Conservation (phyloP, 2,113 vertebrate species). For the Cephalopholis sonnerati region DNA sequence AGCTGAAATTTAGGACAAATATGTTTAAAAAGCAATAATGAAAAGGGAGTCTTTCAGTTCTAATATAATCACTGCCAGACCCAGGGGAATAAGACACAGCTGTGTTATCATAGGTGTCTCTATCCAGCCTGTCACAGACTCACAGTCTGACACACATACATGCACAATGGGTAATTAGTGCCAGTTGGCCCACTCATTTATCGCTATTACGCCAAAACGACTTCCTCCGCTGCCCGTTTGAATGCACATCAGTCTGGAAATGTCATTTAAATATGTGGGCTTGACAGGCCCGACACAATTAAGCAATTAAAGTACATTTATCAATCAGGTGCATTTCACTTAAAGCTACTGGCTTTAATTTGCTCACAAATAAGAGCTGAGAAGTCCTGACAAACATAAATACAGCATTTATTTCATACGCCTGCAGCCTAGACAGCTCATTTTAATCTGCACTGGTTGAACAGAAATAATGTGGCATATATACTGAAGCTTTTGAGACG, state of each 20-base stretch:
- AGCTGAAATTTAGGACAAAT: constrained; percentile 14
- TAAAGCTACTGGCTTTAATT: constrained; percentile 36
- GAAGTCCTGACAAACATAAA: constrained; percentile 22
- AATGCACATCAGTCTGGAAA: constrained; percentile 67
- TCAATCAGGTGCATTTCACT: constrained; percentile 63
- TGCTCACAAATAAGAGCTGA: constrained; percentile 54
- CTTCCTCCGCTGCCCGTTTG: constrained; percentile 80
- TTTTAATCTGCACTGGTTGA: not conserved
- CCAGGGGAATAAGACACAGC: constrained; percentile 69
- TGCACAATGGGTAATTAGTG: constrained; percentile 79
- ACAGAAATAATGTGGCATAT: not conserved
- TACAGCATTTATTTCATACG: constrained; percentile 26
- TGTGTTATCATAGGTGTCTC: constrained; percentile 82
- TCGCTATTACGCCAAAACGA: constrained; percentile 77
- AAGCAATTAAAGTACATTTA: constrained; percentile 67
- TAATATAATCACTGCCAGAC: constrained; percentile 71
- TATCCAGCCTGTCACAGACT: constrained; percentile 65
- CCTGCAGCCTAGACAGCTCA: constrained; percentile 36
- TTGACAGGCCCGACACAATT: constrained; percentile 70
- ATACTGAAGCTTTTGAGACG: not conserved
- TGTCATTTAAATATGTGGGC: constrained; percentile 59
- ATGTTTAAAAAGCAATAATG: constrained; percentile 33
- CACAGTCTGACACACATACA: constrained; percentile 64
- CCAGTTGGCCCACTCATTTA: constrained; percentile 76
- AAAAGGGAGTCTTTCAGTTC: constrained; percentile 59